Evolutionary conservation across 2,888 invertebrate species (phyloP), one percentile per base, ranked within the genome.

Genomic region (Mimumesa dahlbomi): DNA sequence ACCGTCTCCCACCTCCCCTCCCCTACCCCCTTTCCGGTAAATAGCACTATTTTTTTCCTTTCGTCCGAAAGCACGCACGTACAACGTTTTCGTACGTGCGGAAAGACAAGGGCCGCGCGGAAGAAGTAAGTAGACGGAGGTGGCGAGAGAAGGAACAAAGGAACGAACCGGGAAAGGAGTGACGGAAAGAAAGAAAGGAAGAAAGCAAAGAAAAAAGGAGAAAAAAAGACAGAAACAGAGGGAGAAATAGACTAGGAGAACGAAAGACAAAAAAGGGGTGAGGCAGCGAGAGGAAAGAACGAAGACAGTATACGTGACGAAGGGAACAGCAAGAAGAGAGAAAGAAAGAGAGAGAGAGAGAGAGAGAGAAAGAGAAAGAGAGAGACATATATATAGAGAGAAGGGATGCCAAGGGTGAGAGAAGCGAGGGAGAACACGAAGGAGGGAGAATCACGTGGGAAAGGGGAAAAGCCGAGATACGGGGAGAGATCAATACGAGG

Each of bases 401-500:
- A n/a, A n/a, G n/a, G n/a, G n/a, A n/a, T n/a, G n/a, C n/a, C n/a
- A n/a, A 13, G 18, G 40, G 11, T 14, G 54, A 21, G 25, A 22
- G 48, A 18, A 21, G 40, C n/a, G n/a, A 43, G 22, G 21, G n/a
- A 13, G 50, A 25, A 14, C 18, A 18, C 14, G 42, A 9, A 18
- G 36, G 14, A 31, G 57, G 53, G 67, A 73, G 65, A 74, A 72
- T 81, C 78, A 82, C 76, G 80, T 79, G 85, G 83, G 76, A 82
- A 78, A 81, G 82, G 79, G 83, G 82, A 85, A 83, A 82, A 79
- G 80, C 81, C 84, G 87, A 84, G 85, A 84, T 84, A 84, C 81
- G 80, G 84, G 82, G 82, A 79, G 88, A 90, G 90, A 90, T 90
- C 90, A 90, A 90, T 90, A 90, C 89, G 84, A 80, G 85, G 90